Conservation (phyloP, 2,888 invertebrate genomes). For the Dexiosoma caninum region DNA sequence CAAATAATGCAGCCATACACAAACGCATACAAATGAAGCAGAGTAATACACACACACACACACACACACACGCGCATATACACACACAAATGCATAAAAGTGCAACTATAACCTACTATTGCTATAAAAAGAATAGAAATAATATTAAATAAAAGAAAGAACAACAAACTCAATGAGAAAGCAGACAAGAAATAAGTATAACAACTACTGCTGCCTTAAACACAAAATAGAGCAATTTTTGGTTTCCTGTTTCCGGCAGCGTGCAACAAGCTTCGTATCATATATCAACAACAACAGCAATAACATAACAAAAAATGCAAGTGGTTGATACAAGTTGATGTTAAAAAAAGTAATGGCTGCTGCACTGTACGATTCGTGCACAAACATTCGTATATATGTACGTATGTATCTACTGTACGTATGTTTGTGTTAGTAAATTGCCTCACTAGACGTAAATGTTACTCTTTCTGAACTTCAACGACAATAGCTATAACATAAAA, state of each 20-base stretch:
- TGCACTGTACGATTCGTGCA: neutral
- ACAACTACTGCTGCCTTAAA: conserved; percentile 39
- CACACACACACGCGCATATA: neutral
- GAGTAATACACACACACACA: conserved; percentile 11
- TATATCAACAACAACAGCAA: conserved; percentile 35
- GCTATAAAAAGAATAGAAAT: conserved; percentile 37
- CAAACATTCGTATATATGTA: neutral
- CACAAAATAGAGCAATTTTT: conserved; percentile 66
- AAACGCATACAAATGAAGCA: neutral
- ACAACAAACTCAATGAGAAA: conserved; percentile 29
- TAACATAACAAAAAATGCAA: conserved; percentile 29
- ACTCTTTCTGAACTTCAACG: conserved; percentile 42
- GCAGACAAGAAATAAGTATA: conserved; percentile 32
- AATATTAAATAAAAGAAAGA: conserved; percentile 28
- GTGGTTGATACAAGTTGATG: conserved; percentile 36
- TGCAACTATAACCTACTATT: conserved; percentile 30
- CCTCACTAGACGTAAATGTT: conserved; percentile 7
- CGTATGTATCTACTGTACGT: neutral
- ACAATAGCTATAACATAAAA: conserved; percentile 31
- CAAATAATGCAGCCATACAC: conserved; percentile 36
- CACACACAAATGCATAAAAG: conserved; percentile 4
- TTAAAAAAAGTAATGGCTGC: conserved; percentile 17
- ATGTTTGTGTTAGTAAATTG: conserved; percentile 1
- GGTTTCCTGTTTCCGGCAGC: conserved; percentile 67
- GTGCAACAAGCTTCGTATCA: conserved; percentile 59